Conservation (phyloP, 2,113 vertebrate genomes). For the Chlorodrepanis virens region DNA sequence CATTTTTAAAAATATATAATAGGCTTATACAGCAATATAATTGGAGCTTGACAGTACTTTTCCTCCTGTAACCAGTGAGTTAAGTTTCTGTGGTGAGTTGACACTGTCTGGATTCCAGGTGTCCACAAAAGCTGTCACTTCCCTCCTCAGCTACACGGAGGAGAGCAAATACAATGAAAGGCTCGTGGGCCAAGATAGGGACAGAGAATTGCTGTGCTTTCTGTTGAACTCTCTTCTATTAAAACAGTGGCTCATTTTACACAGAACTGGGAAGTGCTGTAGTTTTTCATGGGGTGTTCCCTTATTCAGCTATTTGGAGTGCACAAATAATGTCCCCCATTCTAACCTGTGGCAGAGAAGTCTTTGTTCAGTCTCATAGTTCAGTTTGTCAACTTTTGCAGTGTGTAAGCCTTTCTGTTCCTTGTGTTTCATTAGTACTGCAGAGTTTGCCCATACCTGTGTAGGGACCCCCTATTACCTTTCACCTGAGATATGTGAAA, state of each 20-base stretch:
- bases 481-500: constrained; percentile 95
- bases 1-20: background rate
- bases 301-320: background rate
- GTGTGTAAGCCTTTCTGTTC: background rate
- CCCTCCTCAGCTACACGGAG: background rate
- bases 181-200: background rate
- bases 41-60: background rate
- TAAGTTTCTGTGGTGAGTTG: background rate
- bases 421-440: constrained; percentile 74
- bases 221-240: background rate
- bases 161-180: background rate
- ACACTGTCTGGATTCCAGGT: background rate
- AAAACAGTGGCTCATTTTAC: background rate
- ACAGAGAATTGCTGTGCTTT: background rate
- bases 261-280: background rate
- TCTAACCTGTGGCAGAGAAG: background rate
- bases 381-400: background rate
- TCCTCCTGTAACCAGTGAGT: background rate
- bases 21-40: background rate
- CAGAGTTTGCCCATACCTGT: constrained; percentile 86
- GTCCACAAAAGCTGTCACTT: background rate
- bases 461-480: constrained; percentile 91
- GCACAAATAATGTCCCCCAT: background rate
- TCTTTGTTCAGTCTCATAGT: background rate
- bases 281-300: background rate